A percentile compares a stretch with the other conserved stretches of the same genome.
Evolutionary conservation across 2,888 invertebrate genomes (phyloP).

Genomic region (Actias luna): DNA sequence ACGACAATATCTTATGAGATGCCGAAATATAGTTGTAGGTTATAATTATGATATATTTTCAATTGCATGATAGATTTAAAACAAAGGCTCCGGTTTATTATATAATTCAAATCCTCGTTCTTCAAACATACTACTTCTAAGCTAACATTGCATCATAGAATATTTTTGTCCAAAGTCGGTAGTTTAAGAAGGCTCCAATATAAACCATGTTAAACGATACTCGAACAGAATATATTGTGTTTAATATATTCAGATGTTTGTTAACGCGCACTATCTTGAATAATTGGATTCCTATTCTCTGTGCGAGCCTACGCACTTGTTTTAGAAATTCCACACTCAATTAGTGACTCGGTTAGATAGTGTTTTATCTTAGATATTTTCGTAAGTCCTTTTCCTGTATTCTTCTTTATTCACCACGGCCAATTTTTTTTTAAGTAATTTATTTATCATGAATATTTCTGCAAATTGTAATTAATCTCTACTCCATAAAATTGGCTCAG

Average conservation of each 20-base stretch:
- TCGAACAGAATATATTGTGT: conserved; percentile 61
- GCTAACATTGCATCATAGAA: too few relatives aligned
- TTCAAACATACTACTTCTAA: too few relatives aligned
- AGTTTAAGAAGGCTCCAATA: conserved; percentile 27
- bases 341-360: conserved; percentile 4
- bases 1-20: too few relatives aligned
- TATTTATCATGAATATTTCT: too few relatives aligned
- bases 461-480: too few relatives aligned
- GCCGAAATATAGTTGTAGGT: too few relatives aligned
- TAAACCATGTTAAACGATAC: conserved; percentile 43
- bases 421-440: too few relatives aligned
- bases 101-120: too few relatives aligned
- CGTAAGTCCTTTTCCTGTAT: neutral
- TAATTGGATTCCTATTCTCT: conserved; percentile 42
- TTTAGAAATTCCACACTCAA: conserved; percentile 4
- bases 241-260: conserved; percentile 62
- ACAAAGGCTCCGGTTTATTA: too few relatives aligned
- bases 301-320: conserved; percentile 16
- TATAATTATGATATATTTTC: too few relatives aligned
- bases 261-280: conserved; percentile 51
- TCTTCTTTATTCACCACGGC: neutral
- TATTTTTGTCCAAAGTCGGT: conserved; percentile 27
- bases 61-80: too few relatives aligned
- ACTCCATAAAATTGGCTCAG: too few relatives aligned
- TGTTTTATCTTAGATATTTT: neutral